Evolutionary conservation across 2,113 vertebrate species (phyloP).

Genomic region (Myotis yumanensis): DNA sequence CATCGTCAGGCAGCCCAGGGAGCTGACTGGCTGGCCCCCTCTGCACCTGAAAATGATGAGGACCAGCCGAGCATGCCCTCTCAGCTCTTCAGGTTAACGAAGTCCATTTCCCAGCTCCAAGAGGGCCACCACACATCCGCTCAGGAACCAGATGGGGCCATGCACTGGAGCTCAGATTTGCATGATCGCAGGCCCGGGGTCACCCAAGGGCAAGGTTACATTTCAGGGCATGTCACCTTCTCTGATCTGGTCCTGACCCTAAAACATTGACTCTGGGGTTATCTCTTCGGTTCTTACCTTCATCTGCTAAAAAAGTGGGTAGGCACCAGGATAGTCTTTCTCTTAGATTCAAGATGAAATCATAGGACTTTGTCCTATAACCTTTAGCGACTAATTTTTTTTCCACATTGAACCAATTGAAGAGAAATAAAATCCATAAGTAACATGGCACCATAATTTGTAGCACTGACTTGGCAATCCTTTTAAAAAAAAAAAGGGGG

Average conservation of each 20-base stretch:
- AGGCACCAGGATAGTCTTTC: not conserved
- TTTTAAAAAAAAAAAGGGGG: not conserved
- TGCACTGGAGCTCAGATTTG: not conserved
- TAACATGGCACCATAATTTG: not conserved
- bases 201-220: not conserved
- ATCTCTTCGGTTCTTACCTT: not conserved
- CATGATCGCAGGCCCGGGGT: not conserved
- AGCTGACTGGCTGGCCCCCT: not conserved
- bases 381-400: not conserved
- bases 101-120: not conserved
- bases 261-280: not conserved
- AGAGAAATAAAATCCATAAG: not conserved
- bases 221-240: not conserved
- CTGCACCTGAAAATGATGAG: not conserved
- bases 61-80: not conserved
- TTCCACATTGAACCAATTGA: not conserved
- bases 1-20: not conserved
- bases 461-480: not conserved
- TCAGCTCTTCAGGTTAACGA: not conserved
- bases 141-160: not conserved
- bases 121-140: not conserved
- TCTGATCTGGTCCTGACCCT: not conserved
- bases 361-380: not conserved
- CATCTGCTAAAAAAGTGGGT: not conserved
- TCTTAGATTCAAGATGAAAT: not conserved